These are phyloP conservation scores for Acleris holmiana DNA, from an alignment of 2,888 invertebrate genomes.

Conservation along the genomic window DNA sequence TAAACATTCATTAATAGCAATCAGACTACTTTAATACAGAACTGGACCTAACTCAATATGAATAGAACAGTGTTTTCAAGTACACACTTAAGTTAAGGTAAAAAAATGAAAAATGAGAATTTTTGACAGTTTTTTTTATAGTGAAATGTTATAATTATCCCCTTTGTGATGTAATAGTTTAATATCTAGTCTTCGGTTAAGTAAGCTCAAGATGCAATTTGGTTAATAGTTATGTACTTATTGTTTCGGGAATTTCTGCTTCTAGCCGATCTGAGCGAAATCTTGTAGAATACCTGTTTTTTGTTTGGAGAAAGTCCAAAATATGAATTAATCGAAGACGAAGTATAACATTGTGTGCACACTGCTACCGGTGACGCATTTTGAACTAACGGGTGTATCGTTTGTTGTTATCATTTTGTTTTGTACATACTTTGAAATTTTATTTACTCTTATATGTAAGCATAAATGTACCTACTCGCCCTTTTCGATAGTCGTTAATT, in stretches of 20 bases:
- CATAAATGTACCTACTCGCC: conserved; percentile 29
- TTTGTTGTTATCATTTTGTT: conserved; percentile 27
- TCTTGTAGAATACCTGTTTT: background rate
- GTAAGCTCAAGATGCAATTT: conserved; percentile 62
- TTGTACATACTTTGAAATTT: conserved; percentile 29
- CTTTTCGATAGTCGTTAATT: conserved; percentile 34
- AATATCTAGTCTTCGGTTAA: conserved; percentile 76
- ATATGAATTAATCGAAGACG: background rate
- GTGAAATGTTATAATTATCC: conserved; percentile 34
- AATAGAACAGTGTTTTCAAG: conserved; percentile 24
- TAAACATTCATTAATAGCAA: no score
- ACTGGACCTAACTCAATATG: background rate
- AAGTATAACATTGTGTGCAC: background rate
- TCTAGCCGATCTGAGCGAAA: conserved; percentile 1
- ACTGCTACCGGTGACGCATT: conserved; percentile 21
- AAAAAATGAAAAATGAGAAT: conserved; percentile 25
- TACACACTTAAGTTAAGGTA: conserved; percentile 26
- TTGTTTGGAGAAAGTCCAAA: no score
- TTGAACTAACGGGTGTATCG: conserved; percentile 33
- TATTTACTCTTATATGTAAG: conserved; percentile 18
- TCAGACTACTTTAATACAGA: no score
- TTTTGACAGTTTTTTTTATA: conserved; percentile 35
- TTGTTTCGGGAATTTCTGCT: conserved; percentile 22
- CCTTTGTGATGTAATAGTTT: conserved; percentile 52
- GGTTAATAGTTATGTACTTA: conserved; percentile 45